Evolutionary conservation across 2,888 invertebrate genomes (phyloP).

Genomic region (Coecobrya sp.): DNA sequence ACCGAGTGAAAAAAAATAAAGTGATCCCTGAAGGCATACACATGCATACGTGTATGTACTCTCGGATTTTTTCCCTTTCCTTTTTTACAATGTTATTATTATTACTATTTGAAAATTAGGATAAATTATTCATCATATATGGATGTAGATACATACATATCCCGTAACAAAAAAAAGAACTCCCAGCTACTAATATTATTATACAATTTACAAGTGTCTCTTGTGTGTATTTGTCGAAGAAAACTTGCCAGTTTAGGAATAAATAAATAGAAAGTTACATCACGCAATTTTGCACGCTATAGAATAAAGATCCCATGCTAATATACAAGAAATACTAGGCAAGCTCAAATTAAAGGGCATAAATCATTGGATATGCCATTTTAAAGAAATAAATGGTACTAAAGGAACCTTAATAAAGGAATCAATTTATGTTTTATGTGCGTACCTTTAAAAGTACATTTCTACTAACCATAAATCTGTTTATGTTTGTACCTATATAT

Average conservation of each 20-base stretch:
- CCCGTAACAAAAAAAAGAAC: constrained; percentile 6
- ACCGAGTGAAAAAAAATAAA: constrained; percentile 24
- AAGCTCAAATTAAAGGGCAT: constrained; percentile 16
- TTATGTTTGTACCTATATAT: no score
- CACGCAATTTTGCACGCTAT: no score
- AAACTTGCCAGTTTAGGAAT: neutral
- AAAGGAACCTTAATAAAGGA: neutral
- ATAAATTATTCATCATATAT: constrained; percentile 66
- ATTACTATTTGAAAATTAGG: constrained; percentile 58
- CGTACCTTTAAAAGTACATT: neutral
- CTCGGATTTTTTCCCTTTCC: constrained; percentile 11
- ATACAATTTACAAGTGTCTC: constrained; percentile 10
- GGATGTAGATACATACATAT: constrained; percentile 30
- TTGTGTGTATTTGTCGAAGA: neutral
- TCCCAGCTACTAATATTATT: neutral
- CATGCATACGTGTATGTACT: constrained; percentile 3
- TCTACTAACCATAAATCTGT: neutral
- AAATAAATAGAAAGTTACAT: neutral
- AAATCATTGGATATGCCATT: constrained; percentile 43
- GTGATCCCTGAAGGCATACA: constrained; percentile 46
- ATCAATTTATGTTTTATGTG: neutral
- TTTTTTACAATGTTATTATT: neutral
- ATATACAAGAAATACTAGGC: neutral
- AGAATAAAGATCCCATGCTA: no score
- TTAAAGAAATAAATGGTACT: constrained; percentile 14